These are phyloP conservation scores for Penaeus indicus DNA, from an alignment of 1,140 invertebrate genomes.

Conservation along the genomic window DNA sequence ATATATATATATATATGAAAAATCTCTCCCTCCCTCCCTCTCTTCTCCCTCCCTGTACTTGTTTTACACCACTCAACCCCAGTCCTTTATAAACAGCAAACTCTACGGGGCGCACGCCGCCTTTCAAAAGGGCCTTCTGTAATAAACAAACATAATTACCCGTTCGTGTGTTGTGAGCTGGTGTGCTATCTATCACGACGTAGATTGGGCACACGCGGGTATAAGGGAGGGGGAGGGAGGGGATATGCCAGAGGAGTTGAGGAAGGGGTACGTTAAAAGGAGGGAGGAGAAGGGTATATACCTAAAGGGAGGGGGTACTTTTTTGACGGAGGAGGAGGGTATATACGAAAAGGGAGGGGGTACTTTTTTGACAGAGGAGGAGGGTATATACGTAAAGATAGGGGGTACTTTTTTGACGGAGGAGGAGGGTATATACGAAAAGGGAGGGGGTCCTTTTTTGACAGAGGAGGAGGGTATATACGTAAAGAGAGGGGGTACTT, in stretches of 20 bases:
- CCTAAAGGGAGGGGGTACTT: too few relatives aligned
- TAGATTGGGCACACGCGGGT: not conserved
- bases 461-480: too few relatives aligned
- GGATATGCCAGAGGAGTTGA: not conserved
- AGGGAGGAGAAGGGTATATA: not conserved
- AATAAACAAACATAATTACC: not conserved
- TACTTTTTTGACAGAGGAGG: too few relatives aligned
- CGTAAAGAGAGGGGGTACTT: too few relatives aligned
- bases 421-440: not conserved
- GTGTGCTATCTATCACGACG: not conserved
- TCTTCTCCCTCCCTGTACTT: not conserved
- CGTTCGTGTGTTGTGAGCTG: not conserved
- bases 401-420: too few relatives aligned
- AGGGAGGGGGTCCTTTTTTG: too few relatives aligned
- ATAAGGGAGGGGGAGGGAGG: not conserved
- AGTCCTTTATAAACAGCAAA: too few relatives aligned
- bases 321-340: not conserved
- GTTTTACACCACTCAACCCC: too few relatives aligned
- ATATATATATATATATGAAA: slow-evolving; percentile 18
- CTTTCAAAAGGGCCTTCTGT: not conserved
- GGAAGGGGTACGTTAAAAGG: not conserved
- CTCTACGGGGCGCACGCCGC: not conserved
- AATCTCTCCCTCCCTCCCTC: not conserved
- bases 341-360: too few relatives aligned
- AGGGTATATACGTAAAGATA: too few relatives aligned